Evolutionary conservation across 1,140 invertebrate species (phyloP).

Genomic region (Zaprionus inermis): DNA sequence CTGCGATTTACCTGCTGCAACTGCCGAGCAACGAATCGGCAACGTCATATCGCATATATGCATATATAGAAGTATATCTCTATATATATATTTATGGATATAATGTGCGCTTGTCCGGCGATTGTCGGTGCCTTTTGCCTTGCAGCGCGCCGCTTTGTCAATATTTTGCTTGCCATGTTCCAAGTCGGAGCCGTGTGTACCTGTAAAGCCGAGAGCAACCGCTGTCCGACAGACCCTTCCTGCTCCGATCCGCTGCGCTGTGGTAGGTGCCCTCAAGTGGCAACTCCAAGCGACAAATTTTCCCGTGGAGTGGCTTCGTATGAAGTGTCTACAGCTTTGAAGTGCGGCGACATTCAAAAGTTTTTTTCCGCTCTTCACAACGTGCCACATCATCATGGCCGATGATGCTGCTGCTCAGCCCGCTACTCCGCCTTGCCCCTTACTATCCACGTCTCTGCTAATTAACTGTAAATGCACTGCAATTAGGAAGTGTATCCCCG

Average conservation of each 20-base stretch:
- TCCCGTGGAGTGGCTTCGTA: slow-evolving; percentile 57
- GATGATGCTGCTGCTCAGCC: too few relatives aligned
- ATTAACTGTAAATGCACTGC: slow-evolving; percentile 65
- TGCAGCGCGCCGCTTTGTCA: slow-evolving; percentile 76
- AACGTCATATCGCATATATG: slow-evolving; percentile 67
- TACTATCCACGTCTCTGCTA: slow-evolving; percentile 23
- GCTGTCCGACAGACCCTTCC: not conserved
- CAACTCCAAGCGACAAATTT: slow-evolving; percentile 67
- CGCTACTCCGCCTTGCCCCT: not conserved
- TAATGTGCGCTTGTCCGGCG: slow-evolving; percentile 21
- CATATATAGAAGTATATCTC: slow-evolving; percentile 47
- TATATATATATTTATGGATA: not conserved
- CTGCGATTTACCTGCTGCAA: slow-evolving; percentile 27
- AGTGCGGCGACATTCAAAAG: slow-evolving; percentile 61
- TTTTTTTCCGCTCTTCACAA: slow-evolving; percentile 38
- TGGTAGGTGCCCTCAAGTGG: slow-evolving; percentile 76
- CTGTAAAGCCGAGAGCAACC: slow-evolving; percentile 41
- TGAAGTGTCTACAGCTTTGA: slow-evolving; percentile 64
- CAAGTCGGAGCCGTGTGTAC: slow-evolving; percentile 61
- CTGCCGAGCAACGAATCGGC: slow-evolving; percentile 57
- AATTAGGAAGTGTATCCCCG: slow-evolving; percentile 71
- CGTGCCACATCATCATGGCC: slow-evolving; percentile 23
- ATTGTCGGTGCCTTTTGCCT: slow-evolving; percentile 70
- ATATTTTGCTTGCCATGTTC: slow-evolving; percentile 79
- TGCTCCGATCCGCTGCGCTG: slow-evolving; percentile 56